Conservation (phyloP, 2,113 vertebrate genomes). For the Lota lota region DNA sequence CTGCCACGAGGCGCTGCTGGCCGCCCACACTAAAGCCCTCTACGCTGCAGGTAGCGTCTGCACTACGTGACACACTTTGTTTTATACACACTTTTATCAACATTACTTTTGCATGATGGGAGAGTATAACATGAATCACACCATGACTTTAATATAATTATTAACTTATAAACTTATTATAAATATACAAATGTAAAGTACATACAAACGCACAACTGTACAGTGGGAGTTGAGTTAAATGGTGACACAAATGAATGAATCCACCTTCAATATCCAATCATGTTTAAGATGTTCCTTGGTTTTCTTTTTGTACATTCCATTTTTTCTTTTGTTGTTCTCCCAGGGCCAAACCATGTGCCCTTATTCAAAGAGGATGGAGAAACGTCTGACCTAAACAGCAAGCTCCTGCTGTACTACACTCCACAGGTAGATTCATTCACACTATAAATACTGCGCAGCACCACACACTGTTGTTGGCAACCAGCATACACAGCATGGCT, state of each 20-base stretch:
- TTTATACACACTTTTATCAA: too few relatives aligned
- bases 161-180: too few relatives aligned
- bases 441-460: too few relatives aligned
- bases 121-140: too few relatives aligned
- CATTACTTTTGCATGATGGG: too few relatives aligned
- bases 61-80: too few relatives aligned
- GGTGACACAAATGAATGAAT: too few relatives aligned
- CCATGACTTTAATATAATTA: too few relatives aligned
- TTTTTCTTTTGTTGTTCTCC: background rate
- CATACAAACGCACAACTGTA: too few relatives aligned
- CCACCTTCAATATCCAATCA: background rate
- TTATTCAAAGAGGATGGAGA: conserved; percentile 88
- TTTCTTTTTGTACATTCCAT: background rate
- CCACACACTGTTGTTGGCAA: background rate
- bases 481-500: background rate
- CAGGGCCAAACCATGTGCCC: conserved; percentile 89
- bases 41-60: conserved; percentile 71
- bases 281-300: background rate
- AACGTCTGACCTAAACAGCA: conserved; percentile 81
- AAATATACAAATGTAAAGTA: too few relatives aligned
- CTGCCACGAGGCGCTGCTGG: conserved; percentile 89
- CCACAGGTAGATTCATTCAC: conserved; percentile 80
- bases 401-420: conserved; percentile 91
- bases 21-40: conserved; percentile 70
- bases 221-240: too few relatives aligned